Conservation (phyloP, 2,888 invertebrate species). For the Ectobius pallidus region DNA sequence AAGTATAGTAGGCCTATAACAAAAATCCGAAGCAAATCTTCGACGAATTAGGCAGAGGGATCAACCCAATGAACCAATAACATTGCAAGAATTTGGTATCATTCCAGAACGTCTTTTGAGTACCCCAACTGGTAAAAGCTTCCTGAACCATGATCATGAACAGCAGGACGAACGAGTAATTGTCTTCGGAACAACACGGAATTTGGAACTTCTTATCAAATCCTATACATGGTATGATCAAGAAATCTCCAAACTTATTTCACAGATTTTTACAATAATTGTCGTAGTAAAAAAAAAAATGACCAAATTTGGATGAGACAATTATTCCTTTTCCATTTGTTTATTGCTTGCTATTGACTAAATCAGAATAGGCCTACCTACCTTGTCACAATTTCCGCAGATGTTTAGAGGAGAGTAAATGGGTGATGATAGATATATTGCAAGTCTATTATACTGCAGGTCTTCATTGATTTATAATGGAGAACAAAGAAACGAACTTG, state of each 20-base stretch:
- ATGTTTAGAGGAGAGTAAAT: too few relatives aligned
- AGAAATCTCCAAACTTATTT: background rate
- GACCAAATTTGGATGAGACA: too few relatives aligned
- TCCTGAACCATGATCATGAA: background rate
- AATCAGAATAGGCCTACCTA: too few relatives aligned
- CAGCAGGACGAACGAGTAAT: background rate
- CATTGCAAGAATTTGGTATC: constrained; percentile 6
- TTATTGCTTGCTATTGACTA: background rate
- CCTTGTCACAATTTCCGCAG: too few relatives aligned
- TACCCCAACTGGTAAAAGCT: background rate
- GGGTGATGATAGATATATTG: too few relatives aligned
- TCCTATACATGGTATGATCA: background rate
- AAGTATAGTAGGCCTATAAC: too few relatives aligned
- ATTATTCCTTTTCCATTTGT: background rate
- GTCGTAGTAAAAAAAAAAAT: background rate
- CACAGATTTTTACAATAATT: background rate
- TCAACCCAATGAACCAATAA: constrained; percentile 10
- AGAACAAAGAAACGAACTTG: too few relatives aligned
- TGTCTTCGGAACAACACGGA: background rate
- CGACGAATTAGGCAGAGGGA: background rate
- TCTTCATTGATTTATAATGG: too few relatives aligned
- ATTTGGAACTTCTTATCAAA: background rate
- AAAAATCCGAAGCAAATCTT: constrained; percentile 12
- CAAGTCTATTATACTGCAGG: too few relatives aligned
- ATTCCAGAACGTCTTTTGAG: background rate